A percentile compares a stretch with the other conserved stretches of the same genome.
These are phyloP conservation scores for Tarsius wallacei DNA, from an alignment of 2,797 vertebrate species.

Conservation along the genomic window DNA sequence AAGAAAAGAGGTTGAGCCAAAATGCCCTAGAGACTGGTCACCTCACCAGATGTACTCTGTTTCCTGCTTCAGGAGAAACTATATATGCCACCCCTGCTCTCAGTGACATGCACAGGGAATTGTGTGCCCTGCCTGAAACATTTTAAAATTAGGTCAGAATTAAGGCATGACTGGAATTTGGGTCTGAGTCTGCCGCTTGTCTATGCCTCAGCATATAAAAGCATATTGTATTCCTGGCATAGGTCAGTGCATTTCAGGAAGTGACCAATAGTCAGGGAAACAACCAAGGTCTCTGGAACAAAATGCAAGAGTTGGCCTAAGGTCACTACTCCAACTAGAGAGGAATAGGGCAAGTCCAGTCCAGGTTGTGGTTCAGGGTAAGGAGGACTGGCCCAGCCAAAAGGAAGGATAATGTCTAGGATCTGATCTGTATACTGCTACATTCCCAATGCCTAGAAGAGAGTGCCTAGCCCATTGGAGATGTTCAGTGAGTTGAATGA, in stretches of 20 bases:
- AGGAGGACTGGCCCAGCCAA: background rate
- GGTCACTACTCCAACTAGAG: background rate
- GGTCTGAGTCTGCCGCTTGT: background rate
- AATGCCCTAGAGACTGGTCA: background rate
- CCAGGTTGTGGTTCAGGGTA: background rate
- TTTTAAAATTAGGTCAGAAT: slow-evolving; percentile 67
- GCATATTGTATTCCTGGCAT: background rate
- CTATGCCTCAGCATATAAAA: slow-evolving; percentile 20
- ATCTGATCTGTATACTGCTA: rapidly evolving
- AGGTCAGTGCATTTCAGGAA: slow-evolving; percentile 46
- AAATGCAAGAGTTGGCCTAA: slow-evolving; percentile 58
- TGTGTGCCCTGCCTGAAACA: background rate
- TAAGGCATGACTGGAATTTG: slow-evolving; percentile 8
- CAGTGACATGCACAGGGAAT: background rate
- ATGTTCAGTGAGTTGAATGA: background rate
- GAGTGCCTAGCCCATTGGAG: background rate
- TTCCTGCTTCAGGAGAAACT: background rate
- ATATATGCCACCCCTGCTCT: background rate
- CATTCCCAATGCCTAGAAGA: background rate
- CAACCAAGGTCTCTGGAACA: slow-evolving; percentile 30
- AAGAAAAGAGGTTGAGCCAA: background rate
- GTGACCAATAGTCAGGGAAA: background rate
- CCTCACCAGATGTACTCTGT: background rate
- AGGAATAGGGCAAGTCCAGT: background rate
- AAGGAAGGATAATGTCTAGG: background rate